A percentile compares a stretch with the other conserved stretches of the same genome.
Evolutionary conservation across 2,113 vertebrate genomes (phyloP).

Genomic region (Dasyurus viverrinus): DNA sequence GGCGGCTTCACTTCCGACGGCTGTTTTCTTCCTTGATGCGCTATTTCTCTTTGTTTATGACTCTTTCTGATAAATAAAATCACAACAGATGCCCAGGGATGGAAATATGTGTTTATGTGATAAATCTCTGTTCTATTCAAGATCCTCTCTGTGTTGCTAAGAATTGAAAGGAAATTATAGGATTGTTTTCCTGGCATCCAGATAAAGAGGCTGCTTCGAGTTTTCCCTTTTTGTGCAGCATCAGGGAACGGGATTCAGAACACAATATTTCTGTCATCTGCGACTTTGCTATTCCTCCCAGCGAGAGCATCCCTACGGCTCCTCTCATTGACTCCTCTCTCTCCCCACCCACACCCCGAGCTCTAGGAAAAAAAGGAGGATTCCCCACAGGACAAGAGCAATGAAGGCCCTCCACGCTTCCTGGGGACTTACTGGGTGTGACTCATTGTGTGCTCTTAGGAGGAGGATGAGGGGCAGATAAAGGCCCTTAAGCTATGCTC

Average conservation of each 20-base stretch:
- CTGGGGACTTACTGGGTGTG: background rate
- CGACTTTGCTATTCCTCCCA: background rate
- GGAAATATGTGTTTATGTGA: constrained; percentile 9
- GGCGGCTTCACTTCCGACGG: constrained; percentile 50
- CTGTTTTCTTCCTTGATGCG: constrained; percentile 37
- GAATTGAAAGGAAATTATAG: constrained; percentile 14
- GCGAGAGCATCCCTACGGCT: background rate
- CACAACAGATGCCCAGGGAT: background rate
- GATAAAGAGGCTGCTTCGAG: background rate
- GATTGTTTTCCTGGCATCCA: background rate
- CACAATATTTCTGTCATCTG: background rate
- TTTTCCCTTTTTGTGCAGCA: background rate
- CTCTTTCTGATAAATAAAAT: constrained; percentile 35
- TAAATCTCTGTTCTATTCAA: constrained; percentile 10
- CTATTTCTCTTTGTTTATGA: constrained; percentile 31
- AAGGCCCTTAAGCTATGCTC: background rate
- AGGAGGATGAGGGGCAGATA: background rate
- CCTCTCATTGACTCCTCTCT: background rate
- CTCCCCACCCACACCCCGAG: background rate
- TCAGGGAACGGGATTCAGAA: constrained; percentile 14
- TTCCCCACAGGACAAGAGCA: background rate
- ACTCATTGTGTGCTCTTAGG: background rate
- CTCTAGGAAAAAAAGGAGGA: background rate
- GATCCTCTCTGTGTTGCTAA: background rate
- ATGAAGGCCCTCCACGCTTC: background rate